Percentiles rank a stretch among this genome's conserved stretches.
Evolutionary conservation across 1,140 invertebrate species (phyloP).

Genomic region (Drosophila saltans): DNA sequence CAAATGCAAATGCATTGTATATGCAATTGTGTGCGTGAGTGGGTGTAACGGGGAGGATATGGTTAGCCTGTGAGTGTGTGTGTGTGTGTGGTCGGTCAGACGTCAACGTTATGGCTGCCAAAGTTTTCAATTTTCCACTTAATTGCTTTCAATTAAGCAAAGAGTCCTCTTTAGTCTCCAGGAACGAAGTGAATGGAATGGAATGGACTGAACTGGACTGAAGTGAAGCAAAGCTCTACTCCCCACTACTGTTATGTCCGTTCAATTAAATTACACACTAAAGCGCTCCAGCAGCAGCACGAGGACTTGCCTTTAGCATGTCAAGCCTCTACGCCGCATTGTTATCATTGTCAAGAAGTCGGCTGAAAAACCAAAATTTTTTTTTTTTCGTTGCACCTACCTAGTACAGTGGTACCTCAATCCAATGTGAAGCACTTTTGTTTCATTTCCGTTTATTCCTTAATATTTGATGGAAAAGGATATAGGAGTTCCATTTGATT

Average conservation of each 20-base stretch:
- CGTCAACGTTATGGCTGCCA: conserved; percentile 79
- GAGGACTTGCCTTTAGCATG: conserved; percentile 39
- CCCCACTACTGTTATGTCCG: conserved; percentile 67
- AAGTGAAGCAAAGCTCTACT: conserved; percentile 13
- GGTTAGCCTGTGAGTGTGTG: conserved; percentile 2
- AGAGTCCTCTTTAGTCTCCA: conserved; percentile 76
- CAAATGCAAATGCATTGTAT: conserved; percentile 73
- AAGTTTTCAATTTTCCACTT: conserved; percentile 83
- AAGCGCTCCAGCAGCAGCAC: conserved; percentile 52
- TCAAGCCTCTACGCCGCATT: conserved; percentile 54
- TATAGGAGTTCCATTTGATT: too few relatives aligned
- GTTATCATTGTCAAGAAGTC: conserved; percentile 78
- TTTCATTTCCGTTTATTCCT: too few relatives aligned
- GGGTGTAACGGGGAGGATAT: conserved; percentile 16
- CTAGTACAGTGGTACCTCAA: not conserved
- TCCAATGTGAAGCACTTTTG: too few relatives aligned
- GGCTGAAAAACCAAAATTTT: conserved; percentile 9
- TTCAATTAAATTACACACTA: conserved; percentile 82
- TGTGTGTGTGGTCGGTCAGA: conserved; percentile 57
- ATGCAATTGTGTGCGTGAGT: conserved; percentile 27
- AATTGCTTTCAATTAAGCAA: conserved; percentile 82
- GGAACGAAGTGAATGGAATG: conserved; percentile 26
- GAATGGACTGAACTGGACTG: conserved; percentile 14
- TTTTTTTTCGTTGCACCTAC: conserved; percentile 34
- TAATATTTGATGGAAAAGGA: too few relatives aligned